Percentiles rank a stretch among this genome's conserved stretches.
Evolutionary conservation across 2,113 vertebrate genomes (phyloP).

Genomic region (Bubo blakistoni): DNA sequence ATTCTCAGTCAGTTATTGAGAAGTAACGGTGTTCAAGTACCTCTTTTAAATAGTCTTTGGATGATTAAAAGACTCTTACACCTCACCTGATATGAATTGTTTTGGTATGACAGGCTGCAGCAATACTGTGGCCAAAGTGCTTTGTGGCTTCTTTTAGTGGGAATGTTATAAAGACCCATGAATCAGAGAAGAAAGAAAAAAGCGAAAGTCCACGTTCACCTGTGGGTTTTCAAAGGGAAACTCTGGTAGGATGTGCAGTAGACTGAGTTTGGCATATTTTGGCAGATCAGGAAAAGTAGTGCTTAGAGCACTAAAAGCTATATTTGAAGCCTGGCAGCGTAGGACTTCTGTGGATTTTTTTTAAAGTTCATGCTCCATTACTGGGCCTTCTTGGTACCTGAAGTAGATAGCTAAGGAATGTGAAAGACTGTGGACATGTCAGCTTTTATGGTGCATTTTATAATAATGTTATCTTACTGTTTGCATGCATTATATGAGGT

Average conservation of each 20-base stretch:
- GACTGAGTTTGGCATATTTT: not conserved
- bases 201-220: fast-evolving
- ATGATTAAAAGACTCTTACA: not conserved
- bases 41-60: not conserved
- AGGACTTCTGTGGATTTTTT: not conserved
- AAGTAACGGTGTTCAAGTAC: not conserved
- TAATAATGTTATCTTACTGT: not conserved
- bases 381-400: not conserved
- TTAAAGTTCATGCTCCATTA: not conserved
- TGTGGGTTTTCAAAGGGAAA: not conserved
- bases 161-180: not conserved
- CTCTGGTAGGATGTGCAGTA: not conserved
- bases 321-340: not conserved
- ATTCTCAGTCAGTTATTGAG: not conserved
- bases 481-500: not conserved
- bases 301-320: not conserved
- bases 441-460: not conserved
- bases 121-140: not conserved
- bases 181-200: not conserved
- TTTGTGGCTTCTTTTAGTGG: not conserved
- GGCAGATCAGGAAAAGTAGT: not conserved
- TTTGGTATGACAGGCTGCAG: not conserved
- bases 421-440: not conserved
- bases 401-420: not conserved
- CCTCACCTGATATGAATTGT: not conserved